Evolutionary conservation across 2,888 invertebrate genomes (phyloP).

Genomic region (Caenorhabditis plicata): DNA sequence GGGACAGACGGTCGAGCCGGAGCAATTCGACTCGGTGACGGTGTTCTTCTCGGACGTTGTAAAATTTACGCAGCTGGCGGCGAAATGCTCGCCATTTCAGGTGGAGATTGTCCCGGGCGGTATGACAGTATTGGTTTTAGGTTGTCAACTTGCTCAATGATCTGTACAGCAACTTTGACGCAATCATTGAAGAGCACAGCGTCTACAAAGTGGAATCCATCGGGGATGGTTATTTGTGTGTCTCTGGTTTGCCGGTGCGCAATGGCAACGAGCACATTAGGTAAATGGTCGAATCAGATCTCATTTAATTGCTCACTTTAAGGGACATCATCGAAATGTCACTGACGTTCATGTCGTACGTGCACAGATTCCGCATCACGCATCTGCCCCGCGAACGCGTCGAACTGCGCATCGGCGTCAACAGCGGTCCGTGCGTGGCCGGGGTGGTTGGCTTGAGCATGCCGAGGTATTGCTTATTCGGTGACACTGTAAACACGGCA

Average conservation of each 20-base stretch:
- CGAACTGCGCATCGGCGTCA: conserved; percentile 56
- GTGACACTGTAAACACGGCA: conserved; percentile 62
- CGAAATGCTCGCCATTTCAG: conserved; percentile 59
- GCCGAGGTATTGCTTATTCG: conserved; percentile 61
- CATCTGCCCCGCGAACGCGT: conserved; percentile 58
- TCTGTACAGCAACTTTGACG: conserved; percentile 57
- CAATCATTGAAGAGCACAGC: conserved; percentile 55
- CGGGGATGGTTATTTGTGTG: conserved; percentile 61
- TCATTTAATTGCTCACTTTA: conserved; percentile 6
- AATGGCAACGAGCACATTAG: conserved; percentile 50
- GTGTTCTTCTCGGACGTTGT: conserved; percentile 63
- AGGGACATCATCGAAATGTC: conserved; percentile 57
- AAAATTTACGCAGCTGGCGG: conserved; percentile 58
- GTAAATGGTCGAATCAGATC: conserved; percentile 9
- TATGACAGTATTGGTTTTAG: conserved; percentile 7
- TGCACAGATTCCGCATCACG: conserved; percentile 43
- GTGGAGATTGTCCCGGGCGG: conserved; percentile 16
- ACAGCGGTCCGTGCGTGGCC: conserved; percentile 51
- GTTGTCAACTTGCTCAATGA: conserved; percentile 58
- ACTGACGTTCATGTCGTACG: conserved; percentile 50
- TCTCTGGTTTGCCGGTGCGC: conserved; percentile 58
- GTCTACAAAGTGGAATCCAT: conserved; percentile 64
- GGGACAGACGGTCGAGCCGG: conserved; percentile 60
- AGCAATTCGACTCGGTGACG: conserved; percentile 58
- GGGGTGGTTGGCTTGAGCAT: conserved; percentile 57